Evolutionary conservation across 2,113 vertebrate species (phyloP).

Genomic region (Lagenorhynchus albirostris): DNA sequence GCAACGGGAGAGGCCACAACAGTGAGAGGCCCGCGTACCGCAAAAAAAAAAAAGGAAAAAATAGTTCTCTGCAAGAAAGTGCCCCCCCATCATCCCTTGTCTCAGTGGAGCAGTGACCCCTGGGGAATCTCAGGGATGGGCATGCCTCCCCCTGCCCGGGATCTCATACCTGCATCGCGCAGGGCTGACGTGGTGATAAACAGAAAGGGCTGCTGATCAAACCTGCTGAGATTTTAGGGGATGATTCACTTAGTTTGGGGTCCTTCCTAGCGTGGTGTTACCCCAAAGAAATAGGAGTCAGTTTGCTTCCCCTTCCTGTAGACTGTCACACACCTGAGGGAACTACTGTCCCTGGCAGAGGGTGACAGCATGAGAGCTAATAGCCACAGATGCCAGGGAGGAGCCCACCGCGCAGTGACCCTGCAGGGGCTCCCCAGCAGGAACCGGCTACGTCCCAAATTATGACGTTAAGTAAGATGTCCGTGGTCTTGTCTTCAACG

Average conservation of each 20-base stretch:
- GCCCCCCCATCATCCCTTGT: too few species aligned
- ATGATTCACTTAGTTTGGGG: not conserved
- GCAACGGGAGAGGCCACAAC: too few species aligned
- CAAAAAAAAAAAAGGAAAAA: too few species aligned
- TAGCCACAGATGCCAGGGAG: not conserved
- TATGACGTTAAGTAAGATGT: not conserved
- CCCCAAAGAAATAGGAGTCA: not conserved
- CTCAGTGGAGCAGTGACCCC: not conserved
- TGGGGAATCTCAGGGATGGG: not conserved
- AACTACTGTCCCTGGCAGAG: not conserved
- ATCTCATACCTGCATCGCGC: not conserved
- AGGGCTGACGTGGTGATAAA: too few species aligned
- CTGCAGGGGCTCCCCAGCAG: not conserved
- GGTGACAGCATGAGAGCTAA: not conserved
- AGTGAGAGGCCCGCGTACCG: too few species aligned
- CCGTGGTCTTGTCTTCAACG: not conserved
- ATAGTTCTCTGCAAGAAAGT: not conserved
- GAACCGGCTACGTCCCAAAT: not conserved
- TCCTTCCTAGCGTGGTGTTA: not conserved
- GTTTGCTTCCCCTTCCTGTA: not conserved
- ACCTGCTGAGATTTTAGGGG: not conserved
- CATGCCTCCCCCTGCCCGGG: too few species aligned
- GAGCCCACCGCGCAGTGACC: rapidly evolving
- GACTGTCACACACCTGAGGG: not conserved
- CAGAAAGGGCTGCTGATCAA: not conserved